Conservation (phyloP, 2,113 vertebrate genomes). For the Pomatorhinus ruficollis region DNA sequence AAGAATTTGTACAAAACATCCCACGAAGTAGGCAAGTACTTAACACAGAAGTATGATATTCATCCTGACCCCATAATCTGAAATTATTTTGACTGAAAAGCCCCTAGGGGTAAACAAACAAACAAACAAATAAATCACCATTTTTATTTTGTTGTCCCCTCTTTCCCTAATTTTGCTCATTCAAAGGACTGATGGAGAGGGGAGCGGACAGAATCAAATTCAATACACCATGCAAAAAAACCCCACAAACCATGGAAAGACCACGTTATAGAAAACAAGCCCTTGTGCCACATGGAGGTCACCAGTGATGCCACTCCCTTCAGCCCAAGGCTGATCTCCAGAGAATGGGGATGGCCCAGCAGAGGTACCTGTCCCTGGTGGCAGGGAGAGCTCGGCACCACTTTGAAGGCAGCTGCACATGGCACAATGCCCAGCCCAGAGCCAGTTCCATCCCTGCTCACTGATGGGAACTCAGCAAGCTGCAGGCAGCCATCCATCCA, state of each 20-base stretch:
- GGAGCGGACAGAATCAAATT: not conserved
- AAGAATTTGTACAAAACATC: slow-evolving; percentile 78
- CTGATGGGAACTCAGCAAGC: not conserved
- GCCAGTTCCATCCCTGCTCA: not conserved
- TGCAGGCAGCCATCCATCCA: not conserved
- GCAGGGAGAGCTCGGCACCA: not conserved
- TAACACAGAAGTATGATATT: slow-evolving; percentile 69
- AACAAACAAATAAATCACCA: not conserved
- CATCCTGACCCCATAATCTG: slow-evolving; percentile 60
- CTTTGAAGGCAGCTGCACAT: not conserved
- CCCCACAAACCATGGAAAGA: not conserved
- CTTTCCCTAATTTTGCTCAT: slow-evolving; percentile 13
- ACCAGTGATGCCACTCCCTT: not conserved
- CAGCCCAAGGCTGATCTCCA: not conserved
- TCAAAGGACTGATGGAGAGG: not conserved
- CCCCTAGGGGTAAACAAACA: not conserved
- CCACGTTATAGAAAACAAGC: not conserved
- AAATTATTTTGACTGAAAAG: slow-evolving; percentile 69
- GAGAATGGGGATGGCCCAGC: not conserved
- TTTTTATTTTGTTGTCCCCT: slow-evolving; percentile 6
- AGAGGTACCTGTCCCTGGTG: not conserved
- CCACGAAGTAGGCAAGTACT: slow-evolving; percentile 79
- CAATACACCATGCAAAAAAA: not conserved
- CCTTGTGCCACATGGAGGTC: not conserved
- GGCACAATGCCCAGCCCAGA: not conserved